Base-by-base conservation (phyloP, 2,113 vertebrate genomes). In the Clinocottus analis region DNA sequence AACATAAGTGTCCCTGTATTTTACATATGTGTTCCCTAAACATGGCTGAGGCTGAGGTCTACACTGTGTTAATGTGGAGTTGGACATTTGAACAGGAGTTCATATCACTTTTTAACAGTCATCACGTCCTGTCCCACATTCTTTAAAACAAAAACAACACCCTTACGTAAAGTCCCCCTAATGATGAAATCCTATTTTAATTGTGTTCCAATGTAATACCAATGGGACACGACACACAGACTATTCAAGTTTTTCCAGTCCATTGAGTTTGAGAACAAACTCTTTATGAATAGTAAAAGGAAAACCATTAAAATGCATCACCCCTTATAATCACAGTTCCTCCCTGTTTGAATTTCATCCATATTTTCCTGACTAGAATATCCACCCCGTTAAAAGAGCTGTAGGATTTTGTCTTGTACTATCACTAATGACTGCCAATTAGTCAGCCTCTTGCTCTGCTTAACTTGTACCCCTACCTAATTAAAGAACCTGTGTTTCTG, bases 391-490 rank as follows among this genome's bases (percentile, higher is more conserved):
- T 90, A 87, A 88, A 84, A 77, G 72, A 87, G 74, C 70, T 68
- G 87, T 61, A 90, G 80, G 87, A 89, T 87, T 87, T 84, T 84
- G 80, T 87, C 84, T 90, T 86, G 65, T 77, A 63, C 90, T 63
- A 89, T 90, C 79, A 82, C 92, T 93, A 91, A 92, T 93, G 89
- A 94, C 89, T 90, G 73, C 91, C 90, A 92, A 92, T 94, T 93
- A 93, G 90, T 91, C 86, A 85, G 85, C 84, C 77, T 89, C 75
- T 86, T 89, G 91, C 89, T 86, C 79, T 49, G 83, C 85, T 90
- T 79, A 79, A 89, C 82, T 85, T 83, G 69, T 49, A 88, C 79
- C 85, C 88, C 71, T 33, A 47, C 85, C 89, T 91, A 89, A 91
- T 93, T 92, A 92, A 91, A 84, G 83, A 86, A 89, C 35, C 75